Percentiles rank a stretch among this genome's conserved stretches.
Evolutionary conservation across 2,888 invertebrate genomes (phyloP).

Genomic region (Branchipolynoe longqiensis): DNA sequence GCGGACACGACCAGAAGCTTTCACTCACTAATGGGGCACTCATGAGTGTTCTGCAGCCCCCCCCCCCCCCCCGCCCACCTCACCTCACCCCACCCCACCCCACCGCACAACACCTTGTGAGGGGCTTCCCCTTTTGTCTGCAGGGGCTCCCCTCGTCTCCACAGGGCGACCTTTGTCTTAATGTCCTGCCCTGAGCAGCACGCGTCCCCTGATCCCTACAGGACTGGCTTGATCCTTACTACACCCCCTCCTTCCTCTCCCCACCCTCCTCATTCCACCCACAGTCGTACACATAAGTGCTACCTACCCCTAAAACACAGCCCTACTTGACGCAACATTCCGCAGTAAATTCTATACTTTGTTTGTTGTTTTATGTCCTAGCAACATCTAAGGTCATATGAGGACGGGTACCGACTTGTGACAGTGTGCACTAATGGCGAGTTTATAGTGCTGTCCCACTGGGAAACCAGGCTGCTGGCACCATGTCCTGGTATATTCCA

Average conservation of each 20-base stretch:
- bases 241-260: neutral
- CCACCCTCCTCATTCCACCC: neutral
- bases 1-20: neutral
- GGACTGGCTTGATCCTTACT: slow-evolving; percentile 4
- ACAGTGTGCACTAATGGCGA: too few species aligned
- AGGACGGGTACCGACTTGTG: too few species aligned
- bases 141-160: slow-evolving; percentile 11
- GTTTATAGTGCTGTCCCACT: too few species aligned
- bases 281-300: neutral
- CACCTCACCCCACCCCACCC: neutral
- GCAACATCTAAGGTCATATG: too few species aligned
- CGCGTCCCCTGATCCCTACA: slow-evolving; percentile 13
- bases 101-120: too few species aligned
- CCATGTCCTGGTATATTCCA: too few species aligned
- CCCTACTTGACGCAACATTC: too few species aligned
- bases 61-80: neutral
- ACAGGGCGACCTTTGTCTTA: slow-evolving; percentile 22
- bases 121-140: slow-evolving; percentile 29
- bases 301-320: neutral
- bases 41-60: too few species aligned
- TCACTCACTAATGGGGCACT: slow-evolving; percentile 35
- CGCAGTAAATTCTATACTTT: too few species aligned
- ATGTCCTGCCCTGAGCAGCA: neutral
- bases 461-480: too few species aligned
- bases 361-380: too few species aligned